A percentile compares a stretch with the other conserved stretches of the same genome.
Evolutionary conservation across 1,140 invertebrate species (phyloP).

Genomic region (Calycopis cecrops): DNA sequence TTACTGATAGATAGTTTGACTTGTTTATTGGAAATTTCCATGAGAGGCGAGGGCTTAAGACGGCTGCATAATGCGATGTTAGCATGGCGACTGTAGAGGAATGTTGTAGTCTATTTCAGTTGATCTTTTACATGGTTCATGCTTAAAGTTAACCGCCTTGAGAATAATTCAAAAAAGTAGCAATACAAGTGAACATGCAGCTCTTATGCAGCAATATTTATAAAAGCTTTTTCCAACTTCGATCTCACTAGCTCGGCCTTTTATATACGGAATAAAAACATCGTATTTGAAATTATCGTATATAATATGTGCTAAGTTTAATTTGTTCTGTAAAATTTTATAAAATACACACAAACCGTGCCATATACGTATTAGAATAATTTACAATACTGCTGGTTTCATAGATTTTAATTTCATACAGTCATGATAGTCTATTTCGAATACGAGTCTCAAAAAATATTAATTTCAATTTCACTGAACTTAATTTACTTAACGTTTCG

Average conservation of each 20-base stretch:
- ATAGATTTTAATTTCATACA: no score
- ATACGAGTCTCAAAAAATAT: no score
- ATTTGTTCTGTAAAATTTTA: no score
- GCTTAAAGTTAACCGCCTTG: background rate
- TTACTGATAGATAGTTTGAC: conserved; percentile 1
- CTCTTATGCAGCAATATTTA: no score
- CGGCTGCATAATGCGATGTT: background rate
- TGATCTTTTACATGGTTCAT: conserved; percentile 1
- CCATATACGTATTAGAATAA: no score
- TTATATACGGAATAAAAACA: background rate
- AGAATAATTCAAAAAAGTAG: background rate
- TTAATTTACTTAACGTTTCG: no score
- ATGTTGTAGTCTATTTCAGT: background rate
- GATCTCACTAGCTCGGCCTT: background rate
- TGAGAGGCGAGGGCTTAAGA: background rate
- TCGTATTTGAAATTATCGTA: no score
- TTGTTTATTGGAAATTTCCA: conserved; percentile 2
- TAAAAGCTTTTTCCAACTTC: background rate
- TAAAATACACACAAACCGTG: no score
- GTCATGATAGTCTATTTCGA: no score
- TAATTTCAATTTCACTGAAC: no score
- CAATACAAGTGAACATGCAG: background rate
- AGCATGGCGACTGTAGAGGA: background rate
- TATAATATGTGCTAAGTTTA: no score
- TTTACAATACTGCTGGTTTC: no score